Evolutionary conservation across 2,113 vertebrate genomes (phyloP).

Genomic region (Nipponia nippon): DNA sequence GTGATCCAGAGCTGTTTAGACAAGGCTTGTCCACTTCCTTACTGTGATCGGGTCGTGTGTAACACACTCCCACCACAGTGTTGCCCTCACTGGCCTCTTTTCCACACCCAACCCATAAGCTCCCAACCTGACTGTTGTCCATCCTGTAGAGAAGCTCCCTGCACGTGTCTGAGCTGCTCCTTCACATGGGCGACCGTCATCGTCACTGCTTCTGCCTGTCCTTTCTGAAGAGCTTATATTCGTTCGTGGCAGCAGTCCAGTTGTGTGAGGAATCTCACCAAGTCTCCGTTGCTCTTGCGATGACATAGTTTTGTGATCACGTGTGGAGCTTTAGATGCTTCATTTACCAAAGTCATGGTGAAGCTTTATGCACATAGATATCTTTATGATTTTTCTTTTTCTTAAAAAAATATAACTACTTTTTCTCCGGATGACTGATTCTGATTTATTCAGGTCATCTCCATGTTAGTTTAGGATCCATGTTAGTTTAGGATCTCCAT

Average conservation of each 20-base stretch:
- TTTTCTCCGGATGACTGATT: neutral
- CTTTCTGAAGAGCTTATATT: neutral
- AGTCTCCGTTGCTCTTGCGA: neutral
- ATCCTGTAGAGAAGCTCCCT: neutral
- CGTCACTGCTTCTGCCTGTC: neutral
- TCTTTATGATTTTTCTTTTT: neutral
- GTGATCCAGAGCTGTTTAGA: neutral
- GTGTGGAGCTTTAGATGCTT: neutral
- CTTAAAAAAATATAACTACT: neutral
- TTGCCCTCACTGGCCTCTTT: neutral
- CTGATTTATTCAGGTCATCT: neutral
- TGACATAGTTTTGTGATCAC: neutral
- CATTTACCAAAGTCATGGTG: neutral
- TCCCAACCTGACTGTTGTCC: neutral
- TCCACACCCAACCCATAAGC: neutral
- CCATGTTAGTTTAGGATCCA: neutral
- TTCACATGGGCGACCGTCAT: neutral
- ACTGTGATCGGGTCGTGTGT: neutral
- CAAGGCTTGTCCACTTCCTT: neutral
- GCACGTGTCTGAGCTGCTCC: neutral
- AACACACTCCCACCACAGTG: neutral
- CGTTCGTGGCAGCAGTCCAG: neutral
- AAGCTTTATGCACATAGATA: neutral
- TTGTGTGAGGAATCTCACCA: neutral
- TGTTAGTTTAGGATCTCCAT: neutral